phyloP scores from a whole-genome alignment of 2,113 vertebrate species.

The Scomber colias region DNA sequence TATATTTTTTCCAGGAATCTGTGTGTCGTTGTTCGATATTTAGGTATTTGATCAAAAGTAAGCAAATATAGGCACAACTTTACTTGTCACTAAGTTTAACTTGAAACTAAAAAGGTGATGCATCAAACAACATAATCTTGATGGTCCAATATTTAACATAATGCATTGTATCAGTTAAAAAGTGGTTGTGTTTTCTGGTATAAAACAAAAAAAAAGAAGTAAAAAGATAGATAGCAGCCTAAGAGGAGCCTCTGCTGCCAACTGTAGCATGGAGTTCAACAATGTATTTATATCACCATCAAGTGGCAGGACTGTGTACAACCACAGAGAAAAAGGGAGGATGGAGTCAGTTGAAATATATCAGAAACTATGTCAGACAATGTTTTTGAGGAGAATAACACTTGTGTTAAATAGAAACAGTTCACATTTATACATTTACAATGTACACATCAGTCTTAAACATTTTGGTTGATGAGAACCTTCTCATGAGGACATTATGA shows the following conservation, averaged over 20 bases:
- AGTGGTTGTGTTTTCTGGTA: not conserved
- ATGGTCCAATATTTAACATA: no score
- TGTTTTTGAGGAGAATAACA: not conserved
- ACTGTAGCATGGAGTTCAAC: not conserved
- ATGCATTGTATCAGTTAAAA: not conserved
- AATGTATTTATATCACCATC: constrained; percentile 66
- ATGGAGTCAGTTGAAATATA: not conserved
- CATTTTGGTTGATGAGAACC: no score
- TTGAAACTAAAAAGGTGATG: not conserved
- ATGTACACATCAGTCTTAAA: not conserved
- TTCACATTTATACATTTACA: not conserved
- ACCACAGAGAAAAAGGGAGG: not conserved
- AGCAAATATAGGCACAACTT: not conserved
- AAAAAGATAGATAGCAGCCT: not conserved
- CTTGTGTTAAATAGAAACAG: not conserved
- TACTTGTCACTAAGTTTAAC: not conserved
- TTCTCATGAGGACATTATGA: not conserved
- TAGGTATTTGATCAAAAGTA: no score
- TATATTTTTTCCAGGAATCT: not conserved
- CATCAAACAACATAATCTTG: no score
- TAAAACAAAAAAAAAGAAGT: not conserved
- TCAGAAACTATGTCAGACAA: not conserved
- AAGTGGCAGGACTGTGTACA: constrained; percentile 50
- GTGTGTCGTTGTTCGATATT: not conserved
- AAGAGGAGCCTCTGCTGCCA: not conserved